These are phyloP conservation scores for Rousettus madagascariensis DNA, from an alignment of 2,797 vertebrate species.

Conservation along the genomic window DNA sequence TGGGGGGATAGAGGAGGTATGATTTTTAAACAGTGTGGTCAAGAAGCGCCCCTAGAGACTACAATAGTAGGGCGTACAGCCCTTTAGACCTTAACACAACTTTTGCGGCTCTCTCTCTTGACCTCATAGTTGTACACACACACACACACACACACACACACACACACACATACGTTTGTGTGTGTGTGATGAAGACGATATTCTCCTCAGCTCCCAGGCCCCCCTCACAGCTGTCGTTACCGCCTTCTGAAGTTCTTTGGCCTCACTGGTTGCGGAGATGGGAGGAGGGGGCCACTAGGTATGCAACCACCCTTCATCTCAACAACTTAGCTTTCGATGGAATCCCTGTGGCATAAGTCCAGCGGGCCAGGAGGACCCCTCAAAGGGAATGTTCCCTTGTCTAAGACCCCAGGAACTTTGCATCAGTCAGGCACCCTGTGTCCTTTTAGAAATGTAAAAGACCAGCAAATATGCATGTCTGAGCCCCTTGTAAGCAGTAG, in stretches of 20 bases:
- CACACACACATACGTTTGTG: too few species aligned
- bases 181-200: background rate
- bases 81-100: background rate
- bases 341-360: background rate
- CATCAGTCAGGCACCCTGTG: background rate
- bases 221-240: background rate
- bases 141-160: too few species aligned
- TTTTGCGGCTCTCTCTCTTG: background rate
- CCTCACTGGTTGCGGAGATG: background rate
- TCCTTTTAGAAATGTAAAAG: conserved; percentile 56
- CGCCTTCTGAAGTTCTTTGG: background rate
- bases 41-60: background rate
- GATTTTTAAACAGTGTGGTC: background rate
- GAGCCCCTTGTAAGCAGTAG: conserved; percentile 59
- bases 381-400: background rate
- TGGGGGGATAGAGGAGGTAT: fast-evolving
- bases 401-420: background rate
- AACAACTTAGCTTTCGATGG: background rate
- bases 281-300: background rate
- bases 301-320: background rate
- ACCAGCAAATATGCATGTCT: conserved; percentile 62
- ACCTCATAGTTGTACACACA: background rate
- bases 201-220: background rate
- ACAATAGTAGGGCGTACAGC: fast-evolving
- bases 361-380: background rate